Base-by-base conservation (phyloP, 2,113 vertebrate genomes). In the Trochalopteron elliotii region DNA sequence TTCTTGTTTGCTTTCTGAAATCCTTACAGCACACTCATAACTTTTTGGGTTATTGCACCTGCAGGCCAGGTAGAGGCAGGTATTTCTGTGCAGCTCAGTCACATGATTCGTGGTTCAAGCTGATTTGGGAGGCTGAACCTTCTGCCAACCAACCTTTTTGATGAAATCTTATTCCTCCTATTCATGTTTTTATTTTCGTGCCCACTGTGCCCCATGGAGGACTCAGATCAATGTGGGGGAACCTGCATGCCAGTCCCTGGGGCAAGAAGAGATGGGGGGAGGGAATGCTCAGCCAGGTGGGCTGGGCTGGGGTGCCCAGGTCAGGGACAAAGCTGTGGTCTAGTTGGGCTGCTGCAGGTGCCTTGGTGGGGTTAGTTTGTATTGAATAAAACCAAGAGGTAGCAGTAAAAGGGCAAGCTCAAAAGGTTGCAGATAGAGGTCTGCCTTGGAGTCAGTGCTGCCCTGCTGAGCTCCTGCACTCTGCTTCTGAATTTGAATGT, bases 221-320 rank as follows among this genome's bases (percentile, higher is more conserved):
- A 52, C 6, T 5, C 52, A 67, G 50, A 61, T 33, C 21, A 84
- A 28, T 1, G 2, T 0, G 0, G 55, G 22, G 50, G 17, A 87
- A 30, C 10, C 31, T 9, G 1, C 0, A 0, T 30, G 63, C 12
- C 2, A 1, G 13, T 72, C 47, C 27, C n/a, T 0, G 1, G 3
- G 11, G 24, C 59, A 3, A 4, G 24, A 17, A 82, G 10, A 11
- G 15, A 5, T n/a, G 20, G 1, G 10, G 25, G 39, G 21, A 74
- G 12, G 16, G 10, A 39, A 19, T 49, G 30, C 19, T 68, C 0
- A 0, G 39, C 56, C 7, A 2, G 16, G 31, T 8, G 4, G 28
- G 28, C 10, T 57, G 28, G 30, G 14, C 10, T 57, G 28, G 30
- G 14, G 30, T 77, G 15, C n/a, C 12, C 47, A 68, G 40, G 1